phyloP scores from a whole-genome alignment of 2,113 vertebrate species.

The Spizaetus ornatus region DNA sequence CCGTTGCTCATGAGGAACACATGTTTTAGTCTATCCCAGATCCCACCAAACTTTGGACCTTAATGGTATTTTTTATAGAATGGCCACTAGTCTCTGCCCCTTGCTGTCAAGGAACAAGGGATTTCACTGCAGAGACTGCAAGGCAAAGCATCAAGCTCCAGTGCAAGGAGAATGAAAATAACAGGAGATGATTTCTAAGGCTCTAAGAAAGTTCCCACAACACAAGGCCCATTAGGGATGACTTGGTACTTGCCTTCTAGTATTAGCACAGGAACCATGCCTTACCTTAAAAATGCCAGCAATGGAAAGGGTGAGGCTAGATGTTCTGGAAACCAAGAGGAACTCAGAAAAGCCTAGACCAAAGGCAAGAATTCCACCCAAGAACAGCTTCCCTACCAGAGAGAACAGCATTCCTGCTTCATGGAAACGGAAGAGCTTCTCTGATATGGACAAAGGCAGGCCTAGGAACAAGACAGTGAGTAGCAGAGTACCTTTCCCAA shows the following conservation, averaged over 20 bases:
- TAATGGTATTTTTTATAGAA: not conserved
- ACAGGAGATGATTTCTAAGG: not conserved
- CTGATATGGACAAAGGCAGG: slow-evolving; percentile 82
- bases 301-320: slow-evolving; percentile 92
- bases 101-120: not conserved
- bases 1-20: not conserved
- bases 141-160: not conserved
- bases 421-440: slow-evolving; percentile 85
- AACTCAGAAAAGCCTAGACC: slow-evolving; percentile 95
- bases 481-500: not conserved
- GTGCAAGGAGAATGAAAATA: not conserved
- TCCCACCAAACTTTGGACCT: not conserved
- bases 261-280: not conserved
- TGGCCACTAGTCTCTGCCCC: not conserved
- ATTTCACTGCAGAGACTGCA: not conserved
- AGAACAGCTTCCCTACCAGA: slow-evolving; percentile 77
- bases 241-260: not conserved
- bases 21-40: not conserved
- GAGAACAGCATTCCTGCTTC: slow-evolving; percentile 76
- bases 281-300: slow-evolving; percentile 95
- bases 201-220: not conserved
- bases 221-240: not conserved
- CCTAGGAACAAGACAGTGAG: slow-evolving; percentile 70
- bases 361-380: slow-evolving; percentile 88
- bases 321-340: slow-evolving; percentile 90